phyloP scores from a whole-genome alignment of 2,113 vertebrate genomes.

The Ancistrus triradiatus region DNA sequence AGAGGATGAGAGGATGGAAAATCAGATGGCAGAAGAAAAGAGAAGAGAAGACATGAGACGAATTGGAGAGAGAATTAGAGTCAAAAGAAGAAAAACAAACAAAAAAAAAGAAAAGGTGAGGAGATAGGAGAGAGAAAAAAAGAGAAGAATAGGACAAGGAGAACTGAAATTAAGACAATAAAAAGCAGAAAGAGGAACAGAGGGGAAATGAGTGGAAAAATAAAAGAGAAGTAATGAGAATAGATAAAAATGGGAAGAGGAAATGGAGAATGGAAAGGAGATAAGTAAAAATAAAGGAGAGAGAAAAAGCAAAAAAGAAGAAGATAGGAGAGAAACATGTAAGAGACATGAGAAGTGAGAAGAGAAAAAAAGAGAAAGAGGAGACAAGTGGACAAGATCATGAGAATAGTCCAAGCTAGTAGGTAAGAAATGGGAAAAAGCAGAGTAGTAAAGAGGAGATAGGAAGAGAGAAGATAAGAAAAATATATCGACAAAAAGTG shows the following conservation, averaged over 20 bases:
- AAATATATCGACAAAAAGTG: background rate
- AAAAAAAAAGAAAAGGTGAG: background rate
- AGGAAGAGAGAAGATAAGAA: background rate
- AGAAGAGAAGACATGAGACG: background rate
- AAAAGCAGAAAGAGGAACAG: too few relatives aligned
- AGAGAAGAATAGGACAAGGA: slow-evolving; percentile 36
- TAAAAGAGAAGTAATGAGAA: too few relatives aligned
- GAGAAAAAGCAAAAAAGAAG: too few relatives aligned
- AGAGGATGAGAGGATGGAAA: too few relatives aligned
- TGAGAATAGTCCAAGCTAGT: too few relatives aligned
- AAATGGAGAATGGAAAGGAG: too few relatives aligned
- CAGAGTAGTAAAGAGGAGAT: background rate
- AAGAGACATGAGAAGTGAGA: background rate
- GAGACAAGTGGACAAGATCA: background rate
- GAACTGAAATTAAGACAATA: too few relatives aligned
- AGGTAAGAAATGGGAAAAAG: background rate
- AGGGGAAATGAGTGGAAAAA: too few relatives aligned
- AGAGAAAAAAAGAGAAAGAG: slow-evolving; percentile 4
- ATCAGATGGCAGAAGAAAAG: too few relatives aligned
- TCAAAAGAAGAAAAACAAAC: background rate
- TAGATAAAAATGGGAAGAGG: too few relatives aligned
- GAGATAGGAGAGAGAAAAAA: slow-evolving; percentile 35
- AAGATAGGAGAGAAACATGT: background rate
- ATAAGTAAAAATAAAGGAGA: too few relatives aligned
- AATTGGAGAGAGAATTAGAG: background rate